Evolutionary conservation across 2,113 vertebrate genomes (phyloP).

Genomic region (Oreochromis tanganicae): DNA sequence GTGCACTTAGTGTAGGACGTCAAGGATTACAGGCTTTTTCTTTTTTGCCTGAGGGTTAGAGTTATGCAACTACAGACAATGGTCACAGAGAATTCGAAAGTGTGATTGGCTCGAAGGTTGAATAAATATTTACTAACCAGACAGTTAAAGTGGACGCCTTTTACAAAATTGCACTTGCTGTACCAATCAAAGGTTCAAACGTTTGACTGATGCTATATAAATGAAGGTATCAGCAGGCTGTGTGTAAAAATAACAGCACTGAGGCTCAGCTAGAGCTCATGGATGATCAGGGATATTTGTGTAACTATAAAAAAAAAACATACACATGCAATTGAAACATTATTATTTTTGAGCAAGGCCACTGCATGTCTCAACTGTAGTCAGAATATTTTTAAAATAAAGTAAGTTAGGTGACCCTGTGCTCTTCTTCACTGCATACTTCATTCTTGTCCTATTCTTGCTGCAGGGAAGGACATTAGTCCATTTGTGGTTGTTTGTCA

Average conservation of each 20-base stretch:
- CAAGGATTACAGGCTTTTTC: not conserved
- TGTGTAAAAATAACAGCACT: not conserved
- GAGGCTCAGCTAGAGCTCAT: not conserved
- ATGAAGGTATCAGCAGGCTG: not conserved
- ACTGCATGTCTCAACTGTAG: not conserved
- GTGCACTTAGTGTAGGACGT: not conserved
- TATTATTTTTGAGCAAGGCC: not conserved
- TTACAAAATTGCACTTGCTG: not conserved
- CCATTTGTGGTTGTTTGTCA: not conserved
- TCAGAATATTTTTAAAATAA: not conserved
- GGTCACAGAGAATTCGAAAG: not conserved
- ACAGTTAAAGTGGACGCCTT: not conserved
- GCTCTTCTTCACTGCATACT: not conserved
- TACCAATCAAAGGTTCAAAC: not conserved
- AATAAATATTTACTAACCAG: not conserved
- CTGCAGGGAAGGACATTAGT: not conserved
- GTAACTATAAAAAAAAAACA: not conserved
- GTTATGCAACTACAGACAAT: not conserved
- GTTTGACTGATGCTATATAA: not conserved
- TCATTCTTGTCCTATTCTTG: not conserved
- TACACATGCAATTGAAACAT: not conserved
- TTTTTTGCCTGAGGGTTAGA: not conserved
- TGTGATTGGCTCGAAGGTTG: not conserved
- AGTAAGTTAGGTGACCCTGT: not conserved
- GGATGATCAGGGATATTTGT: not conserved